Base-by-base conservation (phyloP, 2,797 vertebrate genomes). In the Crax fasciolata region DNA sequence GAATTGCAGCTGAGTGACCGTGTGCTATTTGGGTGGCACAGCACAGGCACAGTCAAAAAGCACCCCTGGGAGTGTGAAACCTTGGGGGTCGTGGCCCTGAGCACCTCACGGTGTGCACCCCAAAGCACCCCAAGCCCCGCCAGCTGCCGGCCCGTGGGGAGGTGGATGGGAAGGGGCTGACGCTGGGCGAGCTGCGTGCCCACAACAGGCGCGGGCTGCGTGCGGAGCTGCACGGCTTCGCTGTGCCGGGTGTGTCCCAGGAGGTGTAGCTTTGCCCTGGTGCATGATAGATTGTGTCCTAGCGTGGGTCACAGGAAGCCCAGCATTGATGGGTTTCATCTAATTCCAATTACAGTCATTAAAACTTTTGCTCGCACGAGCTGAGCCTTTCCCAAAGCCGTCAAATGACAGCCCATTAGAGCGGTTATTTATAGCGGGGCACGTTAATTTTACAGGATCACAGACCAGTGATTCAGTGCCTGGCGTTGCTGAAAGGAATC, bases 321-420 rank as follows among this genome's bases (percentile, higher is more conserved):
- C 93, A 92, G 51, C 97, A 70, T 74, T 72, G 90, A 97, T 94
- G 91, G 87, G 96, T 97, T 98, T 97, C 96, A 97, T 98, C 97
- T 97, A 93, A 97, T 98, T 98, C 97, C 97, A 97, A 97, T 98
- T 97, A 97, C 62, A 78, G 94, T 90, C 97, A 95, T 97, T 97
- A 97, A 97, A 97, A 97, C 93, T 90, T 97, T 97, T 84, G 70
- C 92, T 97, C 94, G 91, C 95, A 87, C 25, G 95, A 96, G 97
- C 97, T 39, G 94, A 97, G 96, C 95, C 80, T 93, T 96, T 98
- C 97, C 95, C 57, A 96, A 93, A 96, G 94, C 96, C 93, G 78
- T 77, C 89, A 74, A 35, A 66, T 94, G 97, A 97, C 97, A 98
- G 95, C 93, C 96, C 97, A 96, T 97, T 97, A 97, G 78, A 96